These are phyloP conservation scores for Vireo altiloquus DNA, from an alignment of 2,113 vertebrate species.

Conservation along the genomic window DNA sequence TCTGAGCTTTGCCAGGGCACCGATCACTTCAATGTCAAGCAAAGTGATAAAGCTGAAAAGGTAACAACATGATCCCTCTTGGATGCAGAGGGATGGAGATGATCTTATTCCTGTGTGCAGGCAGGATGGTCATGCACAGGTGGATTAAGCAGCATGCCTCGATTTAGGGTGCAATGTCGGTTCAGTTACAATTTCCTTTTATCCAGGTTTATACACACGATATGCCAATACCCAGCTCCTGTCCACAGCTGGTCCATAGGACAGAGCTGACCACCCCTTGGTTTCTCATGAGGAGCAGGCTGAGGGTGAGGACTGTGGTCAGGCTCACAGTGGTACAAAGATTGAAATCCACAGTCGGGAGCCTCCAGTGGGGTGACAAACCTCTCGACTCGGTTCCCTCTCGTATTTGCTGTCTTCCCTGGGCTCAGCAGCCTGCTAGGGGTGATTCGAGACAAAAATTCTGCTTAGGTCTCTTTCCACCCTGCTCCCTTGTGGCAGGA, in stretches of 20 bases:
- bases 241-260: background rate
- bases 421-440: background rate
- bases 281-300: background rate
- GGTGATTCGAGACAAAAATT: background rate
- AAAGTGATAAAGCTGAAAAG: background rate
- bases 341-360: background rate
- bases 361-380: background rate
- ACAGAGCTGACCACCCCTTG: background rate
- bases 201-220: accelerated
- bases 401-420: background rate
- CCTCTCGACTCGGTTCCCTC: background rate
- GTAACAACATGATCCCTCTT: background rate
- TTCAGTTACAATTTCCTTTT: background rate
- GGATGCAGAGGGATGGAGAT: background rate
- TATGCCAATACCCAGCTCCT: background rate
- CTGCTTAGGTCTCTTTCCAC: background rate
- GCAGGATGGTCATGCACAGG: background rate
- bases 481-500: accelerated
- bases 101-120: background rate
- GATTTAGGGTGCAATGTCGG: background rate
- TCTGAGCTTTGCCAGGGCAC: background rate
- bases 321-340: background rate
- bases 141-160: background rate
- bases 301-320: background rate
- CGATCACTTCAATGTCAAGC: background rate